These are phyloP conservation scores for Coenobita brevimanus DNA, from an alignment of 1,140 invertebrate species.

Conservation along the genomic window DNA sequence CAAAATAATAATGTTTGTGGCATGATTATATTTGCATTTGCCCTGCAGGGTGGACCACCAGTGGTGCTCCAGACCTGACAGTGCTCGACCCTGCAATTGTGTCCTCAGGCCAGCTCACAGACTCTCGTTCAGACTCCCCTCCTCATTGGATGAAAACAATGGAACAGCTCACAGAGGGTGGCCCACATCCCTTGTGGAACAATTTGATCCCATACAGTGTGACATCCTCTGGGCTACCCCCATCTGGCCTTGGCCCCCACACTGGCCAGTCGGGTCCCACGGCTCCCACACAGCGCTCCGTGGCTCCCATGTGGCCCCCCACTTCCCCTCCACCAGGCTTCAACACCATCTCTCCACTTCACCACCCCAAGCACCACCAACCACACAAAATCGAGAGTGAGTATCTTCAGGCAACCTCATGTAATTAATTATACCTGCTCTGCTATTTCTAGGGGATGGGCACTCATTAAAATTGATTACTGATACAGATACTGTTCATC, in stretches of 20 bases:
- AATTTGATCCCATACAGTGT: conserved; percentile 44
- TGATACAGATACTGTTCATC: no score
- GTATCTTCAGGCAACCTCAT: no score
- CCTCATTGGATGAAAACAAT: conserved; percentile 77
- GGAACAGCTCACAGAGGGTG: conserved; percentile 75
- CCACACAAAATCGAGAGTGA: conserved; percentile 69
- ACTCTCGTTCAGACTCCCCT: conserved; percentile 72
- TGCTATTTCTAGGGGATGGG: no score
- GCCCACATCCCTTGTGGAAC: conserved; percentile 67
- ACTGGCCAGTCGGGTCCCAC: conserved; percentile 55
- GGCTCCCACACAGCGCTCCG: conserved; percentile 62
- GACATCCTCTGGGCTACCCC: conserved; percentile 64
- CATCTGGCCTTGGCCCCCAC: conserved; percentile 64
- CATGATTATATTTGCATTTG: background rate
- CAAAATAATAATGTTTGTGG: background rate
- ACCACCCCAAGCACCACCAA: conserved; percentile 66
- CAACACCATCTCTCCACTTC: conserved; percentile 65
- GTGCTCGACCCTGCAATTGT: conserved; percentile 90
- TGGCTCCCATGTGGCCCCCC: conserved; percentile 66
- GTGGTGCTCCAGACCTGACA: conserved; percentile 81
- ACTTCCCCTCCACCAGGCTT: conserved; percentile 69
- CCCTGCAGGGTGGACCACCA: conserved; percentile 60
- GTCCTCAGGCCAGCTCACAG: conserved; percentile 70
- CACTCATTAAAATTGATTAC: no score
- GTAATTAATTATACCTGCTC: no score